Conservation (phyloP, 2,113 vertebrate species). For the Burhinus bistriatus region DNA sequence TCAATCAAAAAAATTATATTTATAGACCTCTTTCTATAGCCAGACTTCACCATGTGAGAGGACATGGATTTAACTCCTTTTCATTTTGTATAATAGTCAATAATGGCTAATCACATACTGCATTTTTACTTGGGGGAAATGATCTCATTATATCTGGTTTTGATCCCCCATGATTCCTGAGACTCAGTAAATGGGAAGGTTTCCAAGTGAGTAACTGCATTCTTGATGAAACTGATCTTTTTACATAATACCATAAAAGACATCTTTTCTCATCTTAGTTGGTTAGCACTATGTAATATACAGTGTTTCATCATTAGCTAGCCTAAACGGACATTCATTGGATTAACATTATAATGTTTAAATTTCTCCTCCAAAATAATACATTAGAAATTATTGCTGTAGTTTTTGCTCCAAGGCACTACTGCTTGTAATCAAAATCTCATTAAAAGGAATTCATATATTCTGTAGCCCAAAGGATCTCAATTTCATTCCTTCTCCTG, state of each 20-base stretch:
- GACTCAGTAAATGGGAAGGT: conserved; percentile 6
- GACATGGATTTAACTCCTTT: neutral
- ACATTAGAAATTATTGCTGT: conserved; percentile 20
- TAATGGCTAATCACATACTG: conserved; percentile 52
- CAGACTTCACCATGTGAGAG: neutral
- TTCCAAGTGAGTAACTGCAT: conserved; percentile 40
- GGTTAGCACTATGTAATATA: conserved; percentile 25
- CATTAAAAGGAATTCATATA: conserved; percentile 62
- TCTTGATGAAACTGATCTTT: conserved; percentile 49
- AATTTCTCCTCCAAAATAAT: conserved; percentile 38
- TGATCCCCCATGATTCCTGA: conserved; percentile 8
- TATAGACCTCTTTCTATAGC: neutral
- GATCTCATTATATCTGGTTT: conserved; percentile 43
- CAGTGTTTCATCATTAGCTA: conserved; percentile 29
- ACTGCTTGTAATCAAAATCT: conserved; percentile 59
- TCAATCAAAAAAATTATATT: neutral
- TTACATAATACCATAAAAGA: conserved; percentile 47
- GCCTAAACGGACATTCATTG: conserved; percentile 49
- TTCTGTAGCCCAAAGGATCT: conserved; percentile 40
- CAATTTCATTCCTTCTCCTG: neutral
- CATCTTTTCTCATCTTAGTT: neutral
- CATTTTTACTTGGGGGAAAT: conserved; percentile 25
- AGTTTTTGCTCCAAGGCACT: conserved; percentile 33
- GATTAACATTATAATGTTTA: conserved; percentile 40
- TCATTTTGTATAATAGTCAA: conserved; percentile 14